phyloP scores from a whole-genome alignment of 2,888 invertebrate genomes.

The Pachymerium ferrugineum region DNA sequence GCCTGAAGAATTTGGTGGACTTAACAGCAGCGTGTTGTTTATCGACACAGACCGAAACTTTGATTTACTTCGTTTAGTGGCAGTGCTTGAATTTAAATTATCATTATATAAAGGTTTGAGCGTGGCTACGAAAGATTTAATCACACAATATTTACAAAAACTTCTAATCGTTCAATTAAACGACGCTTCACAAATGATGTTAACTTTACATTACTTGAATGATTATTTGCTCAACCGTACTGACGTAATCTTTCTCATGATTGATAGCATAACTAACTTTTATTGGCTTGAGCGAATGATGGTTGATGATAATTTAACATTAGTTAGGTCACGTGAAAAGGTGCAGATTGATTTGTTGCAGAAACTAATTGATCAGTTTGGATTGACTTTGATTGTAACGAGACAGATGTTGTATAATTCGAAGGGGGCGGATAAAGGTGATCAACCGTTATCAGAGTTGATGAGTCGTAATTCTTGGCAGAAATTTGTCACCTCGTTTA shows the following conservation, averaged over 20 bases:
- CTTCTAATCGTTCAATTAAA: not conserved
- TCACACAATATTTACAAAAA: not conserved
- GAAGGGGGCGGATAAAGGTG: not conserved
- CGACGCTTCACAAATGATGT: not conserved
- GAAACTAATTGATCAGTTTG: not conserved
- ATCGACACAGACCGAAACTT: not conserved
- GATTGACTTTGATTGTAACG: not conserved
- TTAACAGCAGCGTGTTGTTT: not conserved
- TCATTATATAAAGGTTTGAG: not conserved
- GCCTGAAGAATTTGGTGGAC: not conserved
- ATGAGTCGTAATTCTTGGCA: conserved; percentile 9
- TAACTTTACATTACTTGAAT: not conserved
- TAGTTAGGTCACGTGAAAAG: not conserved
- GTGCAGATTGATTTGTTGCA: not conserved
- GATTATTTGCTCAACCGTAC: not conserved
- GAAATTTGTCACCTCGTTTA: not conserved
- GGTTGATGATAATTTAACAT: not conserved
- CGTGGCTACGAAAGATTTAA: not conserved
- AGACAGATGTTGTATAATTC: not conserved
- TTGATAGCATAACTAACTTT: conserved; percentile 2
- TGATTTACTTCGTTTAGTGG: not conserved
- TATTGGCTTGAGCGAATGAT: not conserved
- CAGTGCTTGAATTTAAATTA: not conserved
- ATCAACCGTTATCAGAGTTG: not conserved
- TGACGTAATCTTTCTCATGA: not conserved